phyloP scores from a whole-genome alignment of 2,113 vertebrate genomes.

The Cyprinus carpio region DNA sequence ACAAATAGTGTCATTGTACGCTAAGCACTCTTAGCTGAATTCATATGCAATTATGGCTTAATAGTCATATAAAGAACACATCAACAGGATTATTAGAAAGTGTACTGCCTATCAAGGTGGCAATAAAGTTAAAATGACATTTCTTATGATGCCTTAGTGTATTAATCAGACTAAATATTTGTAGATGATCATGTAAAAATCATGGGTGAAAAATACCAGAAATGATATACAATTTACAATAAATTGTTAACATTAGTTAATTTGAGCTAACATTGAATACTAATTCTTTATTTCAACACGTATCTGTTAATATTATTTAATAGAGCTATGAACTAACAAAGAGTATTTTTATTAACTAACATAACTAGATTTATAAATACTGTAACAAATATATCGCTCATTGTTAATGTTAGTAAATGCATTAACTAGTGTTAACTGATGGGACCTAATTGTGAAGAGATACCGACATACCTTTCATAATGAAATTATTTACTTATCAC shows the following conservation, averaged over 20 bases:
- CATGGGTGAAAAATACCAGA: neutral
- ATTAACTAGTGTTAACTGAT: too few relatives aligned
- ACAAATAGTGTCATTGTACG: slow-evolving; percentile 2
- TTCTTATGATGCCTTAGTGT: neutral
- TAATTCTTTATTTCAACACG: too few relatives aligned
- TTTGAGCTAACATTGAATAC: too few relatives aligned
- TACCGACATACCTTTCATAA: too few relatives aligned
- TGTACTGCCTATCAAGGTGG: neutral
- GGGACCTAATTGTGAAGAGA: too few relatives aligned
- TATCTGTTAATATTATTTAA: too few relatives aligned
- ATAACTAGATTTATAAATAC: too few relatives aligned
- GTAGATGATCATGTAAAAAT: neutral
- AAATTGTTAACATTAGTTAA: neutral
- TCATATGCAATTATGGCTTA: neutral
- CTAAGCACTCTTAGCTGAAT: neutral
- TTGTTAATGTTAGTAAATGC: too few relatives aligned
- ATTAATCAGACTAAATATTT: neutral
- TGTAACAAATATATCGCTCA: too few relatives aligned
- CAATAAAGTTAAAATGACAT: neutral
- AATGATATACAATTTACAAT: neutral
- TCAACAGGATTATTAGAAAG: neutral
- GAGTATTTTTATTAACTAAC: too few relatives aligned
- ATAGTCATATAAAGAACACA: neutral
- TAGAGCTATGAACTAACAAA: too few relatives aligned
- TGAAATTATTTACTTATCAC: too few relatives aligned